These are phyloP conservation scores for Chaetodon trifasciatus DNA, from an alignment of 2,797 vertebrate species.

Conservation along the genomic window DNA sequence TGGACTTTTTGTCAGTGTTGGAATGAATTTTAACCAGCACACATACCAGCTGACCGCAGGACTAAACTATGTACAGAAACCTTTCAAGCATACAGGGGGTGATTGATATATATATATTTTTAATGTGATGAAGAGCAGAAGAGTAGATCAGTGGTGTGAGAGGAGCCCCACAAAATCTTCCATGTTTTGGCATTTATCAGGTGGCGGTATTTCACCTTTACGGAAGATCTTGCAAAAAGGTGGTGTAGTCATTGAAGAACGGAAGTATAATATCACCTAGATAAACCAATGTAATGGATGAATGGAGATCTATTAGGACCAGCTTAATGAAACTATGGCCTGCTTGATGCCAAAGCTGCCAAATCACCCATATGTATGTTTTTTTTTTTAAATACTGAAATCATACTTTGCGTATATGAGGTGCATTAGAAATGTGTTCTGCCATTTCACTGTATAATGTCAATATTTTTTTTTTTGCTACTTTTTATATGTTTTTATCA, in stretches of 20 bases:
- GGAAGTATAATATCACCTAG: no score
- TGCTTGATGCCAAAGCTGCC: not conserved
- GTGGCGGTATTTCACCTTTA: not conserved
- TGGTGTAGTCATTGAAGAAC: not conserved
- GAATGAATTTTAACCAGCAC: not conserved
- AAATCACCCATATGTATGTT: not conserved
- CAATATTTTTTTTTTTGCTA: not conserved
- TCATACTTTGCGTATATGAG: not conserved
- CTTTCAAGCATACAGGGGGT: not conserved
- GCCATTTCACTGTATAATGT: not conserved
- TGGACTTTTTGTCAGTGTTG: constrained; percentile 8
- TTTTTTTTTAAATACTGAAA: not conserved
- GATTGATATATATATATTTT: no score
- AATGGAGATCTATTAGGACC: not conserved
- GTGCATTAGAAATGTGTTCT: not conserved
- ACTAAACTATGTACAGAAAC: not conserved
- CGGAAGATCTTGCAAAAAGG: not conserved
- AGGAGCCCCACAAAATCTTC: not conserved
- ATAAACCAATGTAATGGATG: constrained; percentile 8
- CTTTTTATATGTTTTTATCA: not conserved
- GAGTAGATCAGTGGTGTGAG: not conserved
- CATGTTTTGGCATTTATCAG: not conserved
- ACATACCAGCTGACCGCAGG: not conserved
- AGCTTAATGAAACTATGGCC: not conserved
- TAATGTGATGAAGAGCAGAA: not conserved